Conservation (phyloP, 2,113 vertebrate species). For the Isichthys henryi region DNA sequence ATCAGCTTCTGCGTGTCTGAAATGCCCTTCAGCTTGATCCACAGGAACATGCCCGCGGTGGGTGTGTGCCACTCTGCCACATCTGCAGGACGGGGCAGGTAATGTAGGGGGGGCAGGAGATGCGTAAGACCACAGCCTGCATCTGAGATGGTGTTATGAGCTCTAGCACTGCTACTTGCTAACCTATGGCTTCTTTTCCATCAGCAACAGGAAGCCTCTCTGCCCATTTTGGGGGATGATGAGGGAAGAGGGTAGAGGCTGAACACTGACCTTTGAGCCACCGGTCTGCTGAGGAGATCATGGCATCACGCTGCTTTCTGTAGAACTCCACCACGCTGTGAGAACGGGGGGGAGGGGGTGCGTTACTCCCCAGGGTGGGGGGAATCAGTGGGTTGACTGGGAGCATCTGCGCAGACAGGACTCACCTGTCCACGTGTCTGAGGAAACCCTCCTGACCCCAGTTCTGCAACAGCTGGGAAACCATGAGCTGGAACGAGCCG, state of each 20-base stretch:
- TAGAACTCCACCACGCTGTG: constrained; percentile 82
- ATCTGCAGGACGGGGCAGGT: constrained; percentile 45
- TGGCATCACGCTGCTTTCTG: constrained; percentile 70
- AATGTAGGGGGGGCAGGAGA: neutral
- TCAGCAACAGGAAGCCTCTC: neutral
- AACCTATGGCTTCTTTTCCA: neutral
- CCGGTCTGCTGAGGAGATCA: constrained; percentile 78
- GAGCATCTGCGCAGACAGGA: neutral
- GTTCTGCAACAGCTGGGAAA: constrained; percentile 72
- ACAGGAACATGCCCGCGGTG: constrained; percentile 87
- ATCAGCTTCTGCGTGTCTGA: constrained; percentile 74
- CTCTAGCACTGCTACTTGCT: neutral
- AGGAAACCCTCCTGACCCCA: constrained; percentile 88
- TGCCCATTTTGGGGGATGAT: neutral
- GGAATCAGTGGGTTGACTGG: neutral
- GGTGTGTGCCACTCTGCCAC: constrained; percentile 86
- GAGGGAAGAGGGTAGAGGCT: neutral
- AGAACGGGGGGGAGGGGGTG: constrained; percentile 8
- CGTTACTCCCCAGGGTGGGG: neutral
- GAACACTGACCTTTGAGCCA: constrained; percentile 79
- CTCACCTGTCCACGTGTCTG: constrained; percentile 74
- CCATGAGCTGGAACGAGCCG: constrained; percentile 64
- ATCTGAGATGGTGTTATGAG: neutral
- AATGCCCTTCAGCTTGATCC: constrained; percentile 84
- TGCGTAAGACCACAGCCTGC: neutral